A percentile compares a stretch with the other conserved stretches of the same genome.
Conservation (phyloP, 2,888 invertebrate genomes). For the Tethea ocularis region DNA sequence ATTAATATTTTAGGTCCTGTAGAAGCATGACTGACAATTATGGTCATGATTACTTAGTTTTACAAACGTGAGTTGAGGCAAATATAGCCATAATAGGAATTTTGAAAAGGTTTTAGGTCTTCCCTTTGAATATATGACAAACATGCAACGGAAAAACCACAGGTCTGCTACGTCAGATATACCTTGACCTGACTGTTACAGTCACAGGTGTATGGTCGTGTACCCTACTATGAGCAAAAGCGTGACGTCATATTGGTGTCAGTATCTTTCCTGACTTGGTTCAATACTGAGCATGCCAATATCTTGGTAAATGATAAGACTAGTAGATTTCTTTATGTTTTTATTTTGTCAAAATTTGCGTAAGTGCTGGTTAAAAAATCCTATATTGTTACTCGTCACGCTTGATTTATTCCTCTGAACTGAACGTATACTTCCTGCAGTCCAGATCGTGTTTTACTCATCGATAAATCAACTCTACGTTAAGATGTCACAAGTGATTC, state of each 20-base stretch:
- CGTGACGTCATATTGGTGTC: background rate
- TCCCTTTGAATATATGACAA: background rate
- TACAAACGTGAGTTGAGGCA: background rate
- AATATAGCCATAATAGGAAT: background rate
- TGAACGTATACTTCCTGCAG: too few species aligned
- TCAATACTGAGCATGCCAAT: background rate
- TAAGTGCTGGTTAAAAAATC: too few species aligned
- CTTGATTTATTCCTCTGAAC: too few species aligned
- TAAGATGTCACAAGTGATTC: background rate
- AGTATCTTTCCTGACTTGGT: background rate
- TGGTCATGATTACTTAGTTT: too few species aligned
- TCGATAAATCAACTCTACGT: background rate
- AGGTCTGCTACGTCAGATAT: background rate
- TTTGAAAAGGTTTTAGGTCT: background rate
- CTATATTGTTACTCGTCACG: too few species aligned
- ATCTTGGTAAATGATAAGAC: background rate
- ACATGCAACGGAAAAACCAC: background rate
- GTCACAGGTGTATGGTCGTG: background rate
- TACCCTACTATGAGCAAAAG: background rate
- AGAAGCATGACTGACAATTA: too few species aligned
- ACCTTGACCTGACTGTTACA: background rate
- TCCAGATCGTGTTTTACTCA: background rate
- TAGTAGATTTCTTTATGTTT: background rate
- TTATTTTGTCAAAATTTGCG: too few species aligned
- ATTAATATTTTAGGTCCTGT: too few species aligned